Percentiles rank a stretch among this genome's conserved stretches.
Evolutionary conservation across 2,113 vertebrate genomes (phyloP).

Genomic region (Podilymbus podiceps): DNA sequence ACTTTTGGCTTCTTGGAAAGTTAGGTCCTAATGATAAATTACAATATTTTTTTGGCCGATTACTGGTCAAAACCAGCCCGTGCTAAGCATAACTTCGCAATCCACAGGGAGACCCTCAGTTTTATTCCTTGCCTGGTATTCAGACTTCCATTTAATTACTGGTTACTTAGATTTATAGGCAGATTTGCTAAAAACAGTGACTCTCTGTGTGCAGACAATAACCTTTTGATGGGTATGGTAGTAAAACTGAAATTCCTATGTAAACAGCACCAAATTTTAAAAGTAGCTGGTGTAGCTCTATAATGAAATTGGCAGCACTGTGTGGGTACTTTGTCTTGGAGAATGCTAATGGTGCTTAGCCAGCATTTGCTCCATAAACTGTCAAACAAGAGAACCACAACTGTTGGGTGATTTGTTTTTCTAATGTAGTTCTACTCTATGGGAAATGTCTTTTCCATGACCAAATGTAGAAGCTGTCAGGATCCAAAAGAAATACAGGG

Average conservation of each 20-base stretch:
- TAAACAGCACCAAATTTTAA: conserved; percentile 63
- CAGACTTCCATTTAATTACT: conserved; percentile 66
- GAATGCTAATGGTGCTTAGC: conserved; percentile 60
- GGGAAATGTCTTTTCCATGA: conserved; percentile 61
- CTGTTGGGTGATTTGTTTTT: conserved; percentile 52
- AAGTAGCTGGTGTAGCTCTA: conserved; percentile 55
- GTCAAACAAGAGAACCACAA: conserved; percentile 56
- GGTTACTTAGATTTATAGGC: conserved; percentile 58
- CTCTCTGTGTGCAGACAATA: conserved; percentile 62
- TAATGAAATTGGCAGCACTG: conserved; percentile 67
- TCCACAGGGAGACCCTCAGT: conserved; percentile 44
- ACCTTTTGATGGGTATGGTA: conserved; percentile 65
- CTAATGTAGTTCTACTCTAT: conserved; percentile 33
- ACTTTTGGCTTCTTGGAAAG: not conserved
- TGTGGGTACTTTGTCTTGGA: conserved; percentile 48
- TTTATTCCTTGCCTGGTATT: conserved; percentile 68
- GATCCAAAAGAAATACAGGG: conserved; percentile 48
- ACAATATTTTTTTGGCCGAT: conserved; percentile 13
- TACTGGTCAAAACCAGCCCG: conserved; percentile 27
- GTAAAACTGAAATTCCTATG: conserved; percentile 60
- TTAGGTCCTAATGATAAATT: conserved; percentile 12
- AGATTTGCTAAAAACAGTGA: conserved; percentile 65
- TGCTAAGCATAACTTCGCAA: conserved; percentile 49
- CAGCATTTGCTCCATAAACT: conserved; percentile 64
- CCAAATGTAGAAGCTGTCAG: conserved; percentile 48